Conservation (phyloP, 64 coral and sea anemone genomes). For the Montipora cactus region DNA sequence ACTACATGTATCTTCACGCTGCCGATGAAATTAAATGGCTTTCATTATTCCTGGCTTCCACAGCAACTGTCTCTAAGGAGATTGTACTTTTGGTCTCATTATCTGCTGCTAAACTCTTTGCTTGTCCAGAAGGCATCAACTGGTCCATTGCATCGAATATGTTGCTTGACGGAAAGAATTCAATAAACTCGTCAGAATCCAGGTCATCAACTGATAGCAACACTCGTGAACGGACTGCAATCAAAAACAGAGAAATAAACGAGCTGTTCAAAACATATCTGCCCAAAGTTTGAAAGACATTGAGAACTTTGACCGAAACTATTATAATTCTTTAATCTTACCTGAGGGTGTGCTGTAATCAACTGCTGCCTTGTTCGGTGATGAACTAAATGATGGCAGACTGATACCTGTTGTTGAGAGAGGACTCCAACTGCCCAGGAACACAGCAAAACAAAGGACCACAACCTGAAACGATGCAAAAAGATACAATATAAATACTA, state of each 20-base stretch:
- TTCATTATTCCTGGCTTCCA: constrained; percentile 50
- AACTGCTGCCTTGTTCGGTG: constrained; percentile 62
- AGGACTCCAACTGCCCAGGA: constrained; percentile 94
- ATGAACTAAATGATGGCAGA: constrained; percentile 34
- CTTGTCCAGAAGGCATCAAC: constrained; percentile 67
- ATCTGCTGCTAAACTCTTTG: constrained; percentile 62
- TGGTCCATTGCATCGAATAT: constrained; percentile 77
- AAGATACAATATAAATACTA: background rate
- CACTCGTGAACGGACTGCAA: constrained; percentile 89
- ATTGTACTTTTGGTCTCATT: constrained; percentile 84
- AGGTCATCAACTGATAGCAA: constrained; percentile 87
- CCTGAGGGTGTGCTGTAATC: constrained; percentile 96
- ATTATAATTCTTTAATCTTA: background rate
- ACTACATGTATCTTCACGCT: constrained; percentile 19
- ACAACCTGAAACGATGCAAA: constrained; percentile 79
- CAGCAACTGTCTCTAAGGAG: constrained; percentile 72
- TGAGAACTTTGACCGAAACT: background rate
- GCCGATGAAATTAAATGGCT: constrained; percentile 40
- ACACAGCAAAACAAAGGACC: constrained; percentile 95
- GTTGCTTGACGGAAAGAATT: constrained; percentile 61
- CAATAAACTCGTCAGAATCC: constrained; percentile 73
- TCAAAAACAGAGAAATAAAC: background rate
- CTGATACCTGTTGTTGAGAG: constrained; percentile 68
- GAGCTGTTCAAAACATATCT: background rate
- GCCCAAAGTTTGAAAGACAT: too few species aligned